These are phyloP conservation scores for Nipponacmea schrenckii DNA, from an alignment of 2,888 invertebrate genomes.

Conservation along the genomic window DNA sequence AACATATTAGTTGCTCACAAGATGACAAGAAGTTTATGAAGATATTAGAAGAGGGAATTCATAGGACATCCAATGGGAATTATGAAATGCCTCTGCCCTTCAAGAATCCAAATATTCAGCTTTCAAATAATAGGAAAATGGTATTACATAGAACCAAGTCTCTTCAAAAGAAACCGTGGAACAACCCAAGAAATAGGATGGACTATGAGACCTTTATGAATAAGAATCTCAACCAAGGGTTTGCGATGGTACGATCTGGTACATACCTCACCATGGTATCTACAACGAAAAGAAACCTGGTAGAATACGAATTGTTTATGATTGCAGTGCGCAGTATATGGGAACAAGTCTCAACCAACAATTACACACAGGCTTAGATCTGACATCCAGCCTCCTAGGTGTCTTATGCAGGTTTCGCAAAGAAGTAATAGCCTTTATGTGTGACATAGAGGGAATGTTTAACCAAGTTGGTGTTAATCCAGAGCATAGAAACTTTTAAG, in stretches of 20 bases:
- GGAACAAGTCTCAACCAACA: constrained; percentile 33
- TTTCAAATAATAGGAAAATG: background rate
- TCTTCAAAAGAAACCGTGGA: background rate
- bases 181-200: background rate
- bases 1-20: background rate
- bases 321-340: constrained; percentile 28
- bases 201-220: background rate
- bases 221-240: background rate
- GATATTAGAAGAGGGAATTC: background rate
- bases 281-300: no score
- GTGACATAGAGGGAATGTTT: no score
- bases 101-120: background rate
- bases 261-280: constrained; percentile 31
- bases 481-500: constrained; percentile 25
- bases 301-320: constrained; percentile 31
- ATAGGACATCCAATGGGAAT: background rate
- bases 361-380: constrained; percentile 36
- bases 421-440: constrained; percentile 32
- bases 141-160: background rate
- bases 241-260: constrained; percentile 24
- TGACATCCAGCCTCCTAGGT: constrained; percentile 37
- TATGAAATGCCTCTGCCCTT: background rate
- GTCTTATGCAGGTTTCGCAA: constrained; percentile 35
- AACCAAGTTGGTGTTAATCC: constrained; percentile 18
- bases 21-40: background rate